Evolutionary conservation across 2,113 vertebrate species (phyloP).

Genomic region (Brachyhypopomus gauderio): DNA sequence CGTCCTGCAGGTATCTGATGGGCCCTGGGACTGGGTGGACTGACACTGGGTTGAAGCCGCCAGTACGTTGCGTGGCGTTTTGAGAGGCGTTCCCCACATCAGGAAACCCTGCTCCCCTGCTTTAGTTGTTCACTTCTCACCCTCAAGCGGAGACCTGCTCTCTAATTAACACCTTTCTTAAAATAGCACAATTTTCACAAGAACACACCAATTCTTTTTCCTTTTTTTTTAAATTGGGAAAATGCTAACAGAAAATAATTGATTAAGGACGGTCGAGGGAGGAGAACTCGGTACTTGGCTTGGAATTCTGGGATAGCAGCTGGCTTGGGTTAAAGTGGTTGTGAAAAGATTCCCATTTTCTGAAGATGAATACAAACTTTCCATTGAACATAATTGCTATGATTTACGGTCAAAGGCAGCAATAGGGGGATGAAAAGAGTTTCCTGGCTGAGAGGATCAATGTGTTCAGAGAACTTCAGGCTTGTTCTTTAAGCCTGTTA

Average conservation of each 20-base stretch:
- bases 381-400: too few relatives aligned
- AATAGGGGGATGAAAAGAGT: background rate
- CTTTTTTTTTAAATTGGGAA: background rate
- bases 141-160: slow-evolving; percentile 13
- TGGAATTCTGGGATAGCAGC: background rate
- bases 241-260: background rate
- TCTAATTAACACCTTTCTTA: slow-evolving; percentile 70
- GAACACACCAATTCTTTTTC: slow-evolving; percentile 21
- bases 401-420: too few relatives aligned
- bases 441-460: background rate
- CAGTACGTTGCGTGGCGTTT: background rate
- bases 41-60: background rate
- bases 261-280: background rate
- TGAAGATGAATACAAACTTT: background rate
- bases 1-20: background rate
- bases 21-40: background rate
- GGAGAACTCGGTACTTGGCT: background rate
- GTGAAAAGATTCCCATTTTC: background rate
- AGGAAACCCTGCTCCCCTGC: slow-evolving; percentile 32
- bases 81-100: background rate
- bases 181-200: slow-evolving; percentile 63
- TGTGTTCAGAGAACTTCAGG: background rate
- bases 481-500: background rate
- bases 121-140: slow-evolving; percentile 16
- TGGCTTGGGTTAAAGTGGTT: background rate